These are phyloP conservation scores for Catocala fraxini DNA, from an alignment of 2,888 invertebrate species.

Conservation along the genomic window DNA sequence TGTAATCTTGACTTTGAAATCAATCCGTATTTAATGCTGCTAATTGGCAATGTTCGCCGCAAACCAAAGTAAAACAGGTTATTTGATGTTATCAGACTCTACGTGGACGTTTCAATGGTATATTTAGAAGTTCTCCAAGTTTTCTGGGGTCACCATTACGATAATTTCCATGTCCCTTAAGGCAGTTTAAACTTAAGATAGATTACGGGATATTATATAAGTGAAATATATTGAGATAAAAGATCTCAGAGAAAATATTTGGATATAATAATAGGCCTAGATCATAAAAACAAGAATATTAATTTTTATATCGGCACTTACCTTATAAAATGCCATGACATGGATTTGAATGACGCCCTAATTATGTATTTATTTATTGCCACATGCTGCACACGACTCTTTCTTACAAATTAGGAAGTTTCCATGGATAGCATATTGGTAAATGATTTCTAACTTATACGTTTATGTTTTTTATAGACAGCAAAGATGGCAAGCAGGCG, in stretches of 20 bases:
- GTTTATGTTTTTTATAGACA: no score
- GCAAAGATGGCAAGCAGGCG: no score
- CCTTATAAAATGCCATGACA: constrained; percentile 4
- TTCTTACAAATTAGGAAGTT: no score
- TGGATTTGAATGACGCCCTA: background rate
- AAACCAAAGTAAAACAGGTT: constrained; percentile 47
- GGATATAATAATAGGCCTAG: background rate
- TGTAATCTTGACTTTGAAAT: constrained; percentile 56
- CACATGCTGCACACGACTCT: background rate
- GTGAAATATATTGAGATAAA: constrained; percentile 1
- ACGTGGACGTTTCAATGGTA: constrained; percentile 42
- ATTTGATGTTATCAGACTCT: constrained; percentile 44
- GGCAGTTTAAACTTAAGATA: constrained; percentile 3
- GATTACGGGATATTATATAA: constrained; percentile 9
- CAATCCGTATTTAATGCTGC: constrained; percentile 39
- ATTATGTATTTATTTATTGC: background rate
- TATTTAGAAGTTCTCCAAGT: constrained; percentile 14
- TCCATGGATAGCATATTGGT: no score
- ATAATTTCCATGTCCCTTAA: constrained; percentile 7
- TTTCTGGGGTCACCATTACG: constrained; percentile 4
- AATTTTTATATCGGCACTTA: background rate
- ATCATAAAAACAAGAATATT: background rate
- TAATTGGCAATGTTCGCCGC: constrained; percentile 51
- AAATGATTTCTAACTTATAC: no score
- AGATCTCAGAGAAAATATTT: constrained; percentile 5